Percentiles rank a stretch among this genome's conserved stretches.
phyloP scores from a whole-genome alignment of 1,140 invertebrate genomes.

The Drosophila ercepeae region DNA sequence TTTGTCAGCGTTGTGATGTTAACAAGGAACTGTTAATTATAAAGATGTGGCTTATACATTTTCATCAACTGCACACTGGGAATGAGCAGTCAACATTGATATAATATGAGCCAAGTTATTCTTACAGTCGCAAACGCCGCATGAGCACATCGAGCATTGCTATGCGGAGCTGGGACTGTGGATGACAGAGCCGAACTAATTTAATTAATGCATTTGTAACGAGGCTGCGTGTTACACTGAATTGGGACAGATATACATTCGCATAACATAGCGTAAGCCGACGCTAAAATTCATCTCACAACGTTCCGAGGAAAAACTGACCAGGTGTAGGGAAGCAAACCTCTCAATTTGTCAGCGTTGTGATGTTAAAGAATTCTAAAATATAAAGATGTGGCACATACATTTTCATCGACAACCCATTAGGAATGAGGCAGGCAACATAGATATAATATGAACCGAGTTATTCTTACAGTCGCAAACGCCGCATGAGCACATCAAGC shows the following conservation, averaged over 20 bases:
- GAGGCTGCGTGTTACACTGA: conserved; percentile 79
- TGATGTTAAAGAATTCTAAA: background rate
- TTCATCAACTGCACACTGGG: background rate
- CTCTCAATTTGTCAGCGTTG: conserved; percentile 67
- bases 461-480: conserved; percentile 69
- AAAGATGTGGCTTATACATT: background rate
- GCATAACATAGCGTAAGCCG: conserved; percentile 80
- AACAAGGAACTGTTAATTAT: no score
- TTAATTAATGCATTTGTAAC: conserved; percentile 44
- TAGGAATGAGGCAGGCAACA: conserved; percentile 35
- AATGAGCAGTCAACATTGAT: conserved; percentile 53
- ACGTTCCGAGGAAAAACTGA: conserved; percentile 75
- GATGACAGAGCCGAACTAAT: background rate
- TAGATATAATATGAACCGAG: conserved; percentile 65
- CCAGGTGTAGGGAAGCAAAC: conserved; percentile 16
- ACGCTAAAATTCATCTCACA: conserved; percentile 85
- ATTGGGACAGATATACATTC: conserved; percentile 52
- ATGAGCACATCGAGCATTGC: conserved; percentile 67
- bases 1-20: conserved; percentile 62
- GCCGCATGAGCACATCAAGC: conserved; percentile 62
- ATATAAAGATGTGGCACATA: conserved; percentile 52
- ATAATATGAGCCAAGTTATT: conserved; percentile 67
- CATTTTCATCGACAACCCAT: conserved; percentile 70
- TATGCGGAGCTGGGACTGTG: conserved; percentile 82
- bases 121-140: conserved; percentile 81